These are phyloP conservation scores for Plectropomus leopardus DNA, from an alignment of 2,113 vertebrate genomes.

Conservation along the genomic window DNA sequence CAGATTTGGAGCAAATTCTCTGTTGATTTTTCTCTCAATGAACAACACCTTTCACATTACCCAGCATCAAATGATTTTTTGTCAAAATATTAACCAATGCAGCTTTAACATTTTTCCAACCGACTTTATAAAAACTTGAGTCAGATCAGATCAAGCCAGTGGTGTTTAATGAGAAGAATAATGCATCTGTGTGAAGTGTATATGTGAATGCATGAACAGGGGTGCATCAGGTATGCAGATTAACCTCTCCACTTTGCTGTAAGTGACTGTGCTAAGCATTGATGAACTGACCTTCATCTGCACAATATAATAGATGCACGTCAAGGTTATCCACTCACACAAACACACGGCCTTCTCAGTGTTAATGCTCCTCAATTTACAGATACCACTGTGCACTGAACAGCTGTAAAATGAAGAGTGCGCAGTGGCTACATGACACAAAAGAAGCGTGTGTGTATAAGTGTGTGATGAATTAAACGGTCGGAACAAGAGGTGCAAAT, in stretches of 20 bases:
- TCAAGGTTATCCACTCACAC: not conserved
- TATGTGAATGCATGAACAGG: constrained; percentile 19
- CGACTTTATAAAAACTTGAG: not conserved
- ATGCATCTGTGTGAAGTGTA: not conserved
- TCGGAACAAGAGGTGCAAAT: constrained; percentile 28
- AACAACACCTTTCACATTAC: not conserved
- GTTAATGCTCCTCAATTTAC: not conserved
- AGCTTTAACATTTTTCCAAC: not conserved
- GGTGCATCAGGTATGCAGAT: constrained; percentile 2
- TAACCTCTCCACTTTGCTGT: constrained; percentile 20
- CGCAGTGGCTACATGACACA: constrained; percentile 3
- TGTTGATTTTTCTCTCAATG: no score
- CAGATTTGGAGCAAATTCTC: not conserved
- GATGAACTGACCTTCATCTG: constrained; percentile 14
- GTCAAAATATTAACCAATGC: not conserved
- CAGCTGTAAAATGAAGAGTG: constrained; percentile 1
- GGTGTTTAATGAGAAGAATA: not conserved
- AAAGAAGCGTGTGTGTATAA: not conserved
- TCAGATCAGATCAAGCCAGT: not conserved
- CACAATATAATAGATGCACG: not conserved
- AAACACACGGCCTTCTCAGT: not conserved
- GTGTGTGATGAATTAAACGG: constrained; percentile 26
- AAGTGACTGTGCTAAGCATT: constrained; percentile 7
- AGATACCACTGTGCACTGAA: not conserved
- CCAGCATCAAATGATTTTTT: not conserved